Conservation (phyloP, 2,888 invertebrate species). For the Exocentrus adspersus region DNA sequence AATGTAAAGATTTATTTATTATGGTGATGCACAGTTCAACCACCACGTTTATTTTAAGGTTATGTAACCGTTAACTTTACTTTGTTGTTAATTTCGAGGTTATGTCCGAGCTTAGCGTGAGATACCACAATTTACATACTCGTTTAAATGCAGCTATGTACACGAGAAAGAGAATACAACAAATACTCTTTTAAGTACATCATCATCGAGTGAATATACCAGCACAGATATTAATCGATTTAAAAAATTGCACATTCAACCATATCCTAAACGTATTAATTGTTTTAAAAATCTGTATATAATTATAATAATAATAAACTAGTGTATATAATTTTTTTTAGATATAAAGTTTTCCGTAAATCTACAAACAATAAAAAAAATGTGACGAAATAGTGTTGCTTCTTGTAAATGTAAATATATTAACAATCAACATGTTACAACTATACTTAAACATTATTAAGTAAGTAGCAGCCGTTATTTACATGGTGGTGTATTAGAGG, state of each 20-base stretch:
- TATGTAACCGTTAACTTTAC: too few relatives aligned
- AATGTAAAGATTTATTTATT: too few relatives aligned
- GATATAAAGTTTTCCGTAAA: constrained; percentile 21
- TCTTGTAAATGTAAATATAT: constrained; percentile 38
- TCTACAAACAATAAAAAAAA: constrained; percentile 35
- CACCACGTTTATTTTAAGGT: too few relatives aligned
- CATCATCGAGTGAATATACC: constrained; percentile 29
- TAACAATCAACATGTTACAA: constrained; percentile 40
- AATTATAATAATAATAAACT: constrained; percentile 49
- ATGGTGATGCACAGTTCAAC: too few relatives aligned
- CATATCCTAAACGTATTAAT: constrained; percentile 36
- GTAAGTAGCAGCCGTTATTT: constrained; percentile 42
- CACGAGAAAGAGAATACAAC: constrained; percentile 13
- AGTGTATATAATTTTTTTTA: constrained; percentile 33
- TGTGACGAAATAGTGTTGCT: constrained; percentile 41
- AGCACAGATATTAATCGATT: constrained; percentile 27
- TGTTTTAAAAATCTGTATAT: constrained; percentile 41
- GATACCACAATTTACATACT: neutral
- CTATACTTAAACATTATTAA: constrained; percentile 34
- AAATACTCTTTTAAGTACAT: constrained; percentile 33
- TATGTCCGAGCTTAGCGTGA: too few relatives aligned
- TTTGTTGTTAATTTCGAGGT: constrained; percentile 7
- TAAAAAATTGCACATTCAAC: constrained; percentile 44
- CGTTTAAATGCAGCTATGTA: constrained; percentile 27
- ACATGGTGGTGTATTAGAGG: constrained; percentile 37